Conservation (phyloP, 92 coral and sea anemone species). For the Epizoanthus scotinus region DNA sequence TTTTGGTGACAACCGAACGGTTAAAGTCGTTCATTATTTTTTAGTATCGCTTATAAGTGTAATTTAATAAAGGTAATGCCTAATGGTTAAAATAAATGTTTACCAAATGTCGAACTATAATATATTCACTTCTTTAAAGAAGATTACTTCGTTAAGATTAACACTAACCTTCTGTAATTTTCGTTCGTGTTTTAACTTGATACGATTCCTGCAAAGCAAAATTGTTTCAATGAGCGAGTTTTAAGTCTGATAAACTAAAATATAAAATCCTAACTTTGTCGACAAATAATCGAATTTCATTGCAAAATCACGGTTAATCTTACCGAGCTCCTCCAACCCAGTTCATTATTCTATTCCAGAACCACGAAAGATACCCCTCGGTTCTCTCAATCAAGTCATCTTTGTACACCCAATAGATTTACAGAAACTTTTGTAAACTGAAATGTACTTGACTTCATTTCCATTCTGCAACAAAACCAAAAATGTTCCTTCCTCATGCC, state of each 20-base stretch:
- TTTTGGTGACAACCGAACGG: too few relatives aligned
- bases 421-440: neutral
- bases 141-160: neutral
- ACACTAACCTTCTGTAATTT: slow-evolving; percentile 34
- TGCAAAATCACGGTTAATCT: slow-evolving; percentile 1
- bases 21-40: neutral
- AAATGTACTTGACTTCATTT: neutral
- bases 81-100: too few relatives aligned
- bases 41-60: too few relatives aligned
- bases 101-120: too few relatives aligned
- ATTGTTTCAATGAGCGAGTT: neutral
- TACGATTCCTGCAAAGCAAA: slow-evolving; percentile 27
- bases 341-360: slow-evolving; percentile 6
- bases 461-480: neutral
- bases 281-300: too few relatives aligned
- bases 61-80: too few relatives aligned
- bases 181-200: slow-evolving; percentile 33
- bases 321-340: slow-evolving; percentile 47
- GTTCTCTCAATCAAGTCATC: too few relatives aligned
- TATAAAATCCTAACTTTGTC: neutral
- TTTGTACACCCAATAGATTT: too few relatives aligned
- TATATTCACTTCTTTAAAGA: neutral
- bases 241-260: too few relatives aligned
- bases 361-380: neutral
- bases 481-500: neutral